Evolutionary conservation across 2,888 invertebrate species (phyloP).

Genomic region (Apamea monoglypha): DNA sequence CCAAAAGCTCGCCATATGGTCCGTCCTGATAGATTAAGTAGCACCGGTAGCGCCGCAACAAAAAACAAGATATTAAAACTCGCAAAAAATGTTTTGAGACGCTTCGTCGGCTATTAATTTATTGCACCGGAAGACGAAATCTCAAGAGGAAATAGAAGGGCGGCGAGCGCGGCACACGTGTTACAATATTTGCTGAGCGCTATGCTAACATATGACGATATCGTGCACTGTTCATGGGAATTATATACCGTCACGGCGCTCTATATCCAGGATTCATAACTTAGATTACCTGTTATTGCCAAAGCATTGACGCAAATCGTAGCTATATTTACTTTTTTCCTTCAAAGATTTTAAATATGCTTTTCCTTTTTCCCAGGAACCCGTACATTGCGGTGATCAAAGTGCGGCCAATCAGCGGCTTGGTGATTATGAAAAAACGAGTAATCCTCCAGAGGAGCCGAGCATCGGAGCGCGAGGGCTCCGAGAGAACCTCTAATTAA

Average conservation of each 20-base stretch:
- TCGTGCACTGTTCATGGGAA: conserved; percentile 75
- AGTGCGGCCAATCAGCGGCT: conserved; percentile 87
- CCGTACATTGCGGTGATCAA: conserved; percentile 87
- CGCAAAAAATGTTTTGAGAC: conserved; percentile 80
- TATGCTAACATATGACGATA: conserved; percentile 87
- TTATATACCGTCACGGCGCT: conserved; percentile 57
- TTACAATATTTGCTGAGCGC: conserved; percentile 89
- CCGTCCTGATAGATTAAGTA: conserved; percentile 72
- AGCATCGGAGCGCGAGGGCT: conserved; percentile 84
- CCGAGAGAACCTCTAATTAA: conserved; percentile 89
- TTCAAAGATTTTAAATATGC: conserved; percentile 68
- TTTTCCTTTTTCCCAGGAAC: conserved; percentile 85
- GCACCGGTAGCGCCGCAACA: conserved; percentile 78
- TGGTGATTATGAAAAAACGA: conserved; percentile 89
- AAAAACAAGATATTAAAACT: conserved; percentile 78
- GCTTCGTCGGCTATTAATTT: conserved; percentile 85
- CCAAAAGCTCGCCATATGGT: conserved; percentile 79
- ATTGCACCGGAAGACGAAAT: conserved; percentile 89
- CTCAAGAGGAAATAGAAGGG: conserved; percentile 89
- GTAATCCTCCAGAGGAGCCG: conserved; percentile 85
- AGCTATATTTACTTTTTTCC: conserved; percentile 43
- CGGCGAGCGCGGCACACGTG: conserved; percentile 87
- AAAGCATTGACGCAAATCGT: conserved; percentile 57
- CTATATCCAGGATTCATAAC: conserved; percentile 34
- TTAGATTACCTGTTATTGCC: conserved; percentile 64